Evolutionary conservation across 2,113 vertebrate genomes (phyloP).

Genomic region (Podiceps cristatus): DNA sequence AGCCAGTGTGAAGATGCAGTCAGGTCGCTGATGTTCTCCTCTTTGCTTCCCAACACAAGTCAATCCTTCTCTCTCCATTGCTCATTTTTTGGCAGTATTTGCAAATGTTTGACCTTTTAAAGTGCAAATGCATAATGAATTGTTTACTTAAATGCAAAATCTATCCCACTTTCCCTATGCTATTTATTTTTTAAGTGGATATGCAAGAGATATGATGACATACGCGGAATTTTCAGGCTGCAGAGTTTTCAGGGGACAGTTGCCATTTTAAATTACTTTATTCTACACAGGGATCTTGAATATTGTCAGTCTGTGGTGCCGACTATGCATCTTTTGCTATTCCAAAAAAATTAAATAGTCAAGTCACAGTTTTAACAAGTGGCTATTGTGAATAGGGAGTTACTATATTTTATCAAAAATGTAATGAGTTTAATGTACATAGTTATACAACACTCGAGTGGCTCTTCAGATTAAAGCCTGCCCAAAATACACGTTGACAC

Average conservation of each 20-base stretch:
- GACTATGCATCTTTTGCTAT: background rate
- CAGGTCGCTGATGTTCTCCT: background rate
- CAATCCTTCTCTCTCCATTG: background rate
- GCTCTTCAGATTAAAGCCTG: slow-evolving; percentile 1
- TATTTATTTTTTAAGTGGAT: background rate
- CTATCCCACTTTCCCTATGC: background rate
- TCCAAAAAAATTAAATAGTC: background rate
- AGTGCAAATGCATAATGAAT: background rate
- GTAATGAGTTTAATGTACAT: background rate
- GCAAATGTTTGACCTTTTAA: background rate
- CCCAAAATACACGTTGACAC: background rate
- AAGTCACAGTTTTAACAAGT: background rate
- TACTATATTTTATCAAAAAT: background rate
- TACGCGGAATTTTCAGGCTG: background rate
- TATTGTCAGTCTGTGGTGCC: background rate
- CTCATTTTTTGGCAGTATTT: background rate
- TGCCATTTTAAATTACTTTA: background rate
- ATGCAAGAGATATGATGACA: background rate
- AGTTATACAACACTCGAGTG: background rate
- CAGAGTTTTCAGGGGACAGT: background rate
- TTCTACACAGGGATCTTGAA: background rate
- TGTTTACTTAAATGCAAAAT: background rate
- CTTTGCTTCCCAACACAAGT: background rate
- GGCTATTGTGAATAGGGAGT: background rate
- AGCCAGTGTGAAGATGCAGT: background rate